A percentile compares a stretch with the other conserved stretches of the same genome.
phyloP scores from a whole-genome alignment of 1,140 invertebrate species.

The Colletes latitarsis region DNA sequence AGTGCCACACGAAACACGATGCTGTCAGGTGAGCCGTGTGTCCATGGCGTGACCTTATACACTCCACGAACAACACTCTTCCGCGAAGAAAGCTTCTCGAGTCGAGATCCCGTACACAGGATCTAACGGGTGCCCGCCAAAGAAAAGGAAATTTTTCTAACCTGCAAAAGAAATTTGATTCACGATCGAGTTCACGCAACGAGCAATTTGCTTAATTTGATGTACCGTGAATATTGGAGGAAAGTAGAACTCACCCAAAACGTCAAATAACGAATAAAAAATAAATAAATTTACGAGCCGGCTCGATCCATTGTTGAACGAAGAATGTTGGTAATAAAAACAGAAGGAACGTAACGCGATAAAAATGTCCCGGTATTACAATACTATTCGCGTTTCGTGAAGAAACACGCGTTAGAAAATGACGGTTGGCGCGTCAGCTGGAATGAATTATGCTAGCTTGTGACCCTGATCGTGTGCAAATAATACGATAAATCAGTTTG shows the following conservation, averaged over 20 bases:
- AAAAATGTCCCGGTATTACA: not conserved
- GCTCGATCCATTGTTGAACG: too few species aligned
- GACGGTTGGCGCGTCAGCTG: not conserved
- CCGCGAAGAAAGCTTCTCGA: slow-evolving; percentile 38
- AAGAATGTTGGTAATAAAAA: too few species aligned
- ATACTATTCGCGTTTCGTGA: not conserved
- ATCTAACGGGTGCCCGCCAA: not conserved
- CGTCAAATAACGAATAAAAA: too few species aligned
- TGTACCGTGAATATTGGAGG: too few species aligned
- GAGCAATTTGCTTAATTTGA: too few species aligned
- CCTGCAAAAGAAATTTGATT: too few species aligned
- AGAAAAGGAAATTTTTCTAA: too few species aligned
- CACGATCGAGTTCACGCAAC: too few species aligned
- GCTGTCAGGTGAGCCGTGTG: slow-evolving; percentile 47
- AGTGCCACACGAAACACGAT: slow-evolving; percentile 43
- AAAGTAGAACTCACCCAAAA: too few species aligned
- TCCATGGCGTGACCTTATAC: slow-evolving; percentile 40
- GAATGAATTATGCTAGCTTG: slow-evolving; percentile 35
- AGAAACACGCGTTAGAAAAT: slow-evolving; percentile 16
- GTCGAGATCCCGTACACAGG: slow-evolving; percentile 11
- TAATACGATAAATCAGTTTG: slow-evolving; percentile 47
- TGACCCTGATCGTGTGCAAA: slow-evolving; percentile 40
- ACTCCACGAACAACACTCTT: slow-evolving; percentile 32
- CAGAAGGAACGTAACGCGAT: too few species aligned
- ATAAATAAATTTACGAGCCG: too few species aligned